Evolutionary conservation across 2,888 invertebrate genomes (phyloP), one percentile per base, ranked within the genome.

Genomic region (Zhengitettix transpicula): DNA sequence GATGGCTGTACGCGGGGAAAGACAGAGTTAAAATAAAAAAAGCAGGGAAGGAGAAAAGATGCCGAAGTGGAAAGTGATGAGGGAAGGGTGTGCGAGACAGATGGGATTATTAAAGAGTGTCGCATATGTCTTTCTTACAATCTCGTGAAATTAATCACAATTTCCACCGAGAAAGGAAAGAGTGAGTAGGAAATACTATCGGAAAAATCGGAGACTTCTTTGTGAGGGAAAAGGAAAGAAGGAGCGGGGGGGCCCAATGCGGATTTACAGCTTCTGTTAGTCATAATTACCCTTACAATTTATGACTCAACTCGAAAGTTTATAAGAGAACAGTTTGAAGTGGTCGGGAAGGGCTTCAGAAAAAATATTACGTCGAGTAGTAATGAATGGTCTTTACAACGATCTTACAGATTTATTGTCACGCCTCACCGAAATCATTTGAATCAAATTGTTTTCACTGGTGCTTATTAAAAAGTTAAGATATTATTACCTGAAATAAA

Each of bases 271-370:
- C 59, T 55, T 58, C 60, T 62, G 59, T 58, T 59, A 62, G 60
- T 62, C 62, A 62, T 62, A 62, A 62, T 62, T 62, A 62, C 59
- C 62, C 60, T 62, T 55, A 54, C 54, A 55, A 62, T 62, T 62
- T 62, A 60, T 62, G 60, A 62, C 58, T 59, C 28, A 28, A 28
- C 28, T 28, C 28, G 28, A 28, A 28, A 28, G 28, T 28, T n/a
- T 28, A 28, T 28, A 28, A 28, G 28, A 28, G 28, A 28, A 28
- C 28, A 28, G 28, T 28, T 28, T 28, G 28, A 28, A 28, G 28
- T 28, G 28, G 28, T 28, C 7, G 28, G 28, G 28, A 28, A 28
- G 7, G 28, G 28, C 28, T 28, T 28, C 28, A 28, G 28, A 28
- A 28, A 28, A 5, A 28, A 28, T 7, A 28, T 28, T 28, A 7